A percentile compares a stretch with the other conserved stretches of the same genome.
Conservation (phyloP, 1,140 invertebrate species). For the Anastrepha ludens region DNA sequence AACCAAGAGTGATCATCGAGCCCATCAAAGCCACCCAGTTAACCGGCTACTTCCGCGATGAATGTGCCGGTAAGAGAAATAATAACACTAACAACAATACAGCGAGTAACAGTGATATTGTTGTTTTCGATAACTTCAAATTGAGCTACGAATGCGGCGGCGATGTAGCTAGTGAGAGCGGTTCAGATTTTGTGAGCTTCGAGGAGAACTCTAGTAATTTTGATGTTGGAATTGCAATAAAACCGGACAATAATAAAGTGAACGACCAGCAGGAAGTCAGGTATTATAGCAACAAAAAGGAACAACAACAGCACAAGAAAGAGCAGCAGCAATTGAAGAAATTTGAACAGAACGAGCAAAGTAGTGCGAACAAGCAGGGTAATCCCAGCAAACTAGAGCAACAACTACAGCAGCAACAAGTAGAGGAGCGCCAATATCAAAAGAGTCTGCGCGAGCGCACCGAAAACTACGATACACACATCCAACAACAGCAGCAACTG, state of each 20-base stretch:
- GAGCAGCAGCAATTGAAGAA: slow-evolving; percentile 12
- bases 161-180: slow-evolving; percentile 5
- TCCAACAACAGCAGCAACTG: not conserved
- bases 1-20: not conserved
- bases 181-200: slow-evolving; percentile 34
- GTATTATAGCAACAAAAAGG: not conserved
- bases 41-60: not conserved
- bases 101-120: not conserved
- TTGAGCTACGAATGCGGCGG: not conserved
- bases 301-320: not conserved
- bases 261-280: not conserved
- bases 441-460: not conserved
- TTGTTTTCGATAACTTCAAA: slow-evolving; percentile 12
- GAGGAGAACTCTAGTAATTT: slow-evolving; percentile 28
- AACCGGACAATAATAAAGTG: slow-evolving; percentile 41
- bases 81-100: not conserved
- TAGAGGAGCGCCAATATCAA: not conserved
- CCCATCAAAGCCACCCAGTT: not conserved
- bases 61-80: not conserved
- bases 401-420: not conserved
- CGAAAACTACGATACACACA: slow-evolving; percentile 45
- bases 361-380: not conserved
- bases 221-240: slow-evolving; percentile 1
- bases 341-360: not conserved
- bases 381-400: not conserved